A percentile compares a stretch with the other conserved stretches of the same genome.
These are phyloP conservation scores for Cryptotis parvus DNA, from an alignment of 2,113 vertebrate species.

Conservation along the genomic window DNA sequence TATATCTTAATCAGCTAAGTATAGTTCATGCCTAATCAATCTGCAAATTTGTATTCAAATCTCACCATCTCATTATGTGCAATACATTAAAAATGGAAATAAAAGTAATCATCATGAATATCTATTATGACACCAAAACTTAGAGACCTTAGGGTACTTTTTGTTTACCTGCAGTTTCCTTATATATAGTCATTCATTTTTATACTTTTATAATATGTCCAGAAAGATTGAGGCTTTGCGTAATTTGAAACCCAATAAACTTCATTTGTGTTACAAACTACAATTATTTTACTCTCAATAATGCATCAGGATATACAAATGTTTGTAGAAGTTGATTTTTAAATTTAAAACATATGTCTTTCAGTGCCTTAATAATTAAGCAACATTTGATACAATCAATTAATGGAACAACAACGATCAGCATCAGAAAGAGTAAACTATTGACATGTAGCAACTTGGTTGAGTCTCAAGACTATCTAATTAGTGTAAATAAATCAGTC, in stretches of 20 bases:
- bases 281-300: background rate
- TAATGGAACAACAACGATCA: background rate
- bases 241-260: background rate
- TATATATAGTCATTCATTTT: conserved; percentile 33
- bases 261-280: background rate
- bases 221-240: conserved; percentile 38
- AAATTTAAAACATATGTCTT: background rate
- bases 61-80: conserved; percentile 67
- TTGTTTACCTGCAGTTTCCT: conserved; percentile 48
- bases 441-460: background rate
- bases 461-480: background rate
- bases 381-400: background rate
- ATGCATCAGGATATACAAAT: background rate
- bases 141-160: conserved; percentile 30
- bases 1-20: conserved; percentile 73
- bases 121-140: conserved; percentile 44
- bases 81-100: conserved; percentile 65
- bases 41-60: conserved; percentile 72
- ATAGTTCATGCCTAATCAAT: conserved; percentile 47
- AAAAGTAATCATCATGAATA: conserved; percentile 65
- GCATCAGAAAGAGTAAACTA: background rate
- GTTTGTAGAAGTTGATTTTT: background rate
- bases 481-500: background rate
- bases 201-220: conserved; percentile 12
- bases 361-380: background rate